These are phyloP conservation scores for Bicyclus anynana DNA, from an alignment of 1,140 invertebrate genomes.

Conservation along the genomic window DNA sequence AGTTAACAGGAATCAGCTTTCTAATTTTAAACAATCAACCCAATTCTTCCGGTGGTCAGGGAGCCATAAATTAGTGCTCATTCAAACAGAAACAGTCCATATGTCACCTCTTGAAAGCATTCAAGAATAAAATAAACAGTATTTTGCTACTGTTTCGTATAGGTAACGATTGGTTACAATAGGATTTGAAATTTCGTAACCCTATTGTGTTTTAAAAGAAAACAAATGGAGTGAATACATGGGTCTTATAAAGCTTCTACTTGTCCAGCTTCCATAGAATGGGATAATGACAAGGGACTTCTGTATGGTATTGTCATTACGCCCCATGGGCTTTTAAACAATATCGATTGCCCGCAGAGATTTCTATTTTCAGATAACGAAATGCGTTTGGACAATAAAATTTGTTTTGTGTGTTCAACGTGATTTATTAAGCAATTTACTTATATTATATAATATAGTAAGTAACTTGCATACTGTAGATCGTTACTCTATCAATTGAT, in stretches of 20 bases:
- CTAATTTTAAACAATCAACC: constrained; percentile 64
- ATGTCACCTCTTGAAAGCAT: constrained; percentile 64
- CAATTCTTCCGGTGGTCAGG: constrained; percentile 56
- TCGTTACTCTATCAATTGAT: too few species aligned
- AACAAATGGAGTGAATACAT: constrained; percentile 60
- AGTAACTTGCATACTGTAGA: too few species aligned
- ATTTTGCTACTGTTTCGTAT: constrained; percentile 67
- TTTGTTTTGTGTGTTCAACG: constrained; percentile 8
- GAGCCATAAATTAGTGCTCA: constrained; percentile 58
- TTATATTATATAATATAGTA: not conserved
- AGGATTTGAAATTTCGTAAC: constrained; percentile 47
- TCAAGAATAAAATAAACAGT: constrained; percentile 68
- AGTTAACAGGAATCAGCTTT: constrained; percentile 39
- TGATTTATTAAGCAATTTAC: not conserved
- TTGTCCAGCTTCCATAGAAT: constrained; percentile 57
- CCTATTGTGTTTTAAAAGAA: constrained; percentile 61
- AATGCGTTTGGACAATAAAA: constrained; percentile 24
- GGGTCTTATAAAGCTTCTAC: constrained; percentile 43
- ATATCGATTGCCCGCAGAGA: constrained; percentile 53
- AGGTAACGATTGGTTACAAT: constrained; percentile 49
- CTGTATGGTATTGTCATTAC: constrained; percentile 48
- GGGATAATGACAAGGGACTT: constrained; percentile 51
- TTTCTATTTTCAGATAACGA: constrained; percentile 42
- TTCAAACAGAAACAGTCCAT: constrained; percentile 51
- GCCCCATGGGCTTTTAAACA: constrained; percentile 52